Evolutionary conservation across 2,113 vertebrate species (phyloP), one percentile per base, ranked within the genome.

Genomic region (Dasyprocta punctata): DNA sequence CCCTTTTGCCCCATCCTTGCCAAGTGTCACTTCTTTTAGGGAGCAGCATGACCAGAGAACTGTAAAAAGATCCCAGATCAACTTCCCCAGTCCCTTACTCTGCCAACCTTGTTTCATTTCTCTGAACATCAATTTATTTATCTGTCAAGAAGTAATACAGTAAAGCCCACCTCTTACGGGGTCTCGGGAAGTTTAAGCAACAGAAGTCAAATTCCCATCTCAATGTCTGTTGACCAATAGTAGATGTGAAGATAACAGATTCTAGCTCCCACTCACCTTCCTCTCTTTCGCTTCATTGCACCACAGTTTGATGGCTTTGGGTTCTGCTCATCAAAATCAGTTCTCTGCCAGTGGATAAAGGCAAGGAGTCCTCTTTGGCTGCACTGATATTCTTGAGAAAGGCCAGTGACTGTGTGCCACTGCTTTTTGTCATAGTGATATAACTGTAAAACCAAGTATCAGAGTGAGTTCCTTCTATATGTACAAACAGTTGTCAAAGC

Each of bases 331-430:
- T 44, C 38, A 63, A 90, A 83, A 90, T 7, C 71, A 80, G 67
- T 90, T 95, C 28, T 90, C 90, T 89, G 24, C 83, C 60, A n/a
- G 44, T 93, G 28, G 77, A 54, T 30, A 63, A 60, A 92, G 33
- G n/a, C 52, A 94, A 81, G n/a, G 33, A 63, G 16, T 30, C 30
- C 38, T 22, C n/a, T 67, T 95, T 26, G 61, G 14, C 36, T 56
- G 36, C 19, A 28, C 4, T 38, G 67, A 63, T 61, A 20, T 52
- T 94, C 61, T 86, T 77, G 41, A 86, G 58, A 36, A 94, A 95
- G 11, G 63, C 44, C 5, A 20, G 2, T 88, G 38, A 36, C 1
- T 83, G 84, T 82, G 14, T 9, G 13, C 16, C 30, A 44, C 2
- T 71, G 24, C 49, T 87, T 85, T 89, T 69, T 41, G 56, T 28